Evolutionary conservation across 2,113 vertebrate genomes (phyloP).

Genomic region (Rhinoptilus africanus): DNA sequence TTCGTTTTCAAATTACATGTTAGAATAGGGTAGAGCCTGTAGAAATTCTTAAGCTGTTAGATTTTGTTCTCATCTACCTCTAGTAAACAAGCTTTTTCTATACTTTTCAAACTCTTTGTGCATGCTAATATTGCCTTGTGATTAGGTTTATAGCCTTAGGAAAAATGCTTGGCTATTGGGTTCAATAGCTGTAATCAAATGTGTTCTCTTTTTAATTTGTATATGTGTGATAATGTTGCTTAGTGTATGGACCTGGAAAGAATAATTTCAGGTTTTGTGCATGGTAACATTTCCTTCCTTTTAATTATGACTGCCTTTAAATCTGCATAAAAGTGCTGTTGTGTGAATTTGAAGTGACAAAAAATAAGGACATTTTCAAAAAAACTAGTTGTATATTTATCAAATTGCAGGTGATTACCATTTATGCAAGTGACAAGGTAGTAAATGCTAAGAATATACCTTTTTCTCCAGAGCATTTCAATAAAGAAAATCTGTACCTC

Average conservation of each 20-base stretch:
- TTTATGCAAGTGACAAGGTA: not conserved
- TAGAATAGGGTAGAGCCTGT: not conserved
- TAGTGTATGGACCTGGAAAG: not conserved
- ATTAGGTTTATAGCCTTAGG: not conserved
- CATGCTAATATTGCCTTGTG: not conserved
- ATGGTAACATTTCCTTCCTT: not conserved
- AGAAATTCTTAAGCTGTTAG: not conserved
- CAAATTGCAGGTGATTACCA: not conserved
- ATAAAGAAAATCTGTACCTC: not conserved
- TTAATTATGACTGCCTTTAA: not conserved
- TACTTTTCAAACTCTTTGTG: not conserved
- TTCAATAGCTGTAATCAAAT: not conserved
- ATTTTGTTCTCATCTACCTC: not conserved
- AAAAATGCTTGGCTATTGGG: not conserved
- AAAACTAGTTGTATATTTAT: not conserved
- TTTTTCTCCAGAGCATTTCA: not conserved
- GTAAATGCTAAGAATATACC: not conserved
- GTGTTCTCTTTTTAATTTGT: not conserved
- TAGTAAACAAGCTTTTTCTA: not conserved
- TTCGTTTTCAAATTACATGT: not conserved
- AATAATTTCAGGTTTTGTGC: not conserved
- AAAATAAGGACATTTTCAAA: not conserved
- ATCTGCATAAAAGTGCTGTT: not conserved
- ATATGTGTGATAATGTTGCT: not conserved
- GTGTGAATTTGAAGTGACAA: not conserved